Evolutionary conservation across 2,797 vertebrate species (phyloP), one percentile per base, ranked within the genome.

Genomic region (Syngnathus rostellatus): DNA sequence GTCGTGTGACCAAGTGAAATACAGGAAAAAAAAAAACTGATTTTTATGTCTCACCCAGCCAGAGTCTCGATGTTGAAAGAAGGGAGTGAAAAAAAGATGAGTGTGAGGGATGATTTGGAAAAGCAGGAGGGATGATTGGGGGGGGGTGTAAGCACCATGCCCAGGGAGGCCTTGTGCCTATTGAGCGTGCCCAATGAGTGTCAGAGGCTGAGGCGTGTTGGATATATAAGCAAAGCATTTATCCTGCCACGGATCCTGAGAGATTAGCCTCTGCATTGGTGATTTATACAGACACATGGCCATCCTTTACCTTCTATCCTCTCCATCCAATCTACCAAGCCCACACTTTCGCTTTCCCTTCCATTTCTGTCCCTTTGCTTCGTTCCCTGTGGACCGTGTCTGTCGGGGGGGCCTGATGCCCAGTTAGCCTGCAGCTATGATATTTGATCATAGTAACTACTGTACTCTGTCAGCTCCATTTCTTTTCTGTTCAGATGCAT

Each of bases 371-470:
- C 86, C 85, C 78, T 79, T 72, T 80, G 67, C 76, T 86, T 17
- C 16, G 16, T 14, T 46, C 81, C 79, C 80, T 50, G 89, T 92
- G 92, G 89, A 67, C 80, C 86, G 89, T 91, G 92, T 91, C 87
- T 92, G 92, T 87, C 89, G 92, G 92, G 92, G 93, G 92, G 93
- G 91, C 93, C 91, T 89, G 93, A 94, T 93, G 91, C 92, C 89
- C 91, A 86, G 93, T 92, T 93, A 93, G 94, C 94, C 93, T 92
- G 85, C 81, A 94, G 94, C 92, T 94, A 92, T 92, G 93, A 94
- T 94, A 93, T 94, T 95, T 95, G 94, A 97, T 95, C 94, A 95
- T 93, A 90, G 83, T 94, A 94, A 94, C 93, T 93, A 93, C 92
- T 91, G 92, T 31, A 92, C 92, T 93, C 93, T 96, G 93, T 95